Base-by-base conservation (phyloP, 2,113 vertebrate genomes). In the Cephalophus harveyi region DNA sequence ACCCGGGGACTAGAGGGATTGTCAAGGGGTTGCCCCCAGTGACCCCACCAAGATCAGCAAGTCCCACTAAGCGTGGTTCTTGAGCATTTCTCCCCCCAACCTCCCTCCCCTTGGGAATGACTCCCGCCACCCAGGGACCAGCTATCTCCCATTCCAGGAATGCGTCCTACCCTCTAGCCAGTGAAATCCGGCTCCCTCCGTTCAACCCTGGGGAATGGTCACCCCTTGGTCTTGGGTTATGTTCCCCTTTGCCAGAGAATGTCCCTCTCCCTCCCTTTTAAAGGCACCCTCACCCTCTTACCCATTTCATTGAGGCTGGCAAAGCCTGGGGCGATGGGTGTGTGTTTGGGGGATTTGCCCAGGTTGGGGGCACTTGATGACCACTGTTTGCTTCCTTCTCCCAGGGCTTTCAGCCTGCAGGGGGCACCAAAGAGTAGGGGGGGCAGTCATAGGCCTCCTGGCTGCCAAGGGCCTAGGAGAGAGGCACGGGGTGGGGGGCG, bases 271-370 rank as follows among this genome's bases (percentile, higher is more conserved):
- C 79, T 17, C 85, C 50, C 33, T 25, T 50, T 33, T 3, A 19
- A 50, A n/a, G 28, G 50, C 36, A 7, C 95, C 74, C 92, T 19
- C 12, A 3, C 2, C 91, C 98, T 97, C 99, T 99, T 98, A 99
- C 99, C 99, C 99, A 99, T 99, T 96, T 99, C 99, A 11, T 99
- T 99, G 94, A 99, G 99, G 98, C 99, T 99, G 97, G 99, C 99
- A 76, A 99, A 99, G 64, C 99, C 99, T 0, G 98, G 99, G 3
- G 98, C 99, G 90, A 99, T 99, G 11, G 99, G 99, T 0, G 98
- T 98, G 82, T 99, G 99, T 97, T 99, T 99, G 79, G 99, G 99
- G 25, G 99, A 99, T 91, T 99, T 99, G 74, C 99, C 99, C 94
- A 99, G 97, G 97, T 99, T 99, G 48, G 99, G 99, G 19, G 99